Percentiles rank a stretch among this genome's conserved stretches.
Evolutionary conservation across 1,140 invertebrate genomes (phyloP).

Genomic region (Idris sp.): DNA sequence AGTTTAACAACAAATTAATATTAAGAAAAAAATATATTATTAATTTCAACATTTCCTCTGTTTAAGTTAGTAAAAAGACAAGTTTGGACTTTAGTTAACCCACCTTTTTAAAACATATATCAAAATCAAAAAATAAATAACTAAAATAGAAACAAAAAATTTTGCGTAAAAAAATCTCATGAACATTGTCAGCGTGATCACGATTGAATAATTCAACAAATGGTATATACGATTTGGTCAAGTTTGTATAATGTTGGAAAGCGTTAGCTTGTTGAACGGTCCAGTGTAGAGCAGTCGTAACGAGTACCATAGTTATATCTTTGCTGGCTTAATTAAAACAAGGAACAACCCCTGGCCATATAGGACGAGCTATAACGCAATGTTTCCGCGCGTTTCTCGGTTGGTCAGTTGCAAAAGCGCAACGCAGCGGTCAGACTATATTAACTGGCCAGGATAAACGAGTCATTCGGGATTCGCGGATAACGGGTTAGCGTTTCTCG

Average conservation of each 20-base stretch:
- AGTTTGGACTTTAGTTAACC: too few relatives aligned
- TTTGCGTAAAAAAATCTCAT: slow-evolving; percentile 11
- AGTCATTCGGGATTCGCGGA: slow-evolving; percentile 73
- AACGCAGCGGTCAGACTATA: slow-evolving; percentile 67
- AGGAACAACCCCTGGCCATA: slow-evolving; percentile 69
- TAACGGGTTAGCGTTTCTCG: slow-evolving; percentile 56
- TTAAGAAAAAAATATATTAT: too few relatives aligned
- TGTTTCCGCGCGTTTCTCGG: slow-evolving; percentile 68
- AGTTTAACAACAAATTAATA: too few relatives aligned
- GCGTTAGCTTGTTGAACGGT: slow-evolving; percentile 41
- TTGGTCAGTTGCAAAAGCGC: slow-evolving; percentile 47
- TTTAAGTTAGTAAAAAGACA: too few relatives aligned
- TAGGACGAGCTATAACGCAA: slow-evolving; percentile 69
- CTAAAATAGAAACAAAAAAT: slow-evolving; percentile 2
- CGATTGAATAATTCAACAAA: slow-evolving; percentile 51
- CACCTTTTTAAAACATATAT: too few relatives aligned
- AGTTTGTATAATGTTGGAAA: slow-evolving; percentile 18
- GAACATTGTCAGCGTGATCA: not conserved
- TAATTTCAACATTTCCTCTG: too few relatives aligned
- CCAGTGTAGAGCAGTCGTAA: slow-evolving; percentile 43
- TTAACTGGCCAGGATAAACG: slow-evolving; percentile 75
- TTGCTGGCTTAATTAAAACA: slow-evolving; percentile 75
- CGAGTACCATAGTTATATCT: slow-evolving; percentile 62
- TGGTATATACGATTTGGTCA: slow-evolving; percentile 46
- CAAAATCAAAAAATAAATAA: too few relatives aligned